Base-by-base conservation (phyloP, 1,140 invertebrate genomes). In the Sarcophaga bullata region DNA sequence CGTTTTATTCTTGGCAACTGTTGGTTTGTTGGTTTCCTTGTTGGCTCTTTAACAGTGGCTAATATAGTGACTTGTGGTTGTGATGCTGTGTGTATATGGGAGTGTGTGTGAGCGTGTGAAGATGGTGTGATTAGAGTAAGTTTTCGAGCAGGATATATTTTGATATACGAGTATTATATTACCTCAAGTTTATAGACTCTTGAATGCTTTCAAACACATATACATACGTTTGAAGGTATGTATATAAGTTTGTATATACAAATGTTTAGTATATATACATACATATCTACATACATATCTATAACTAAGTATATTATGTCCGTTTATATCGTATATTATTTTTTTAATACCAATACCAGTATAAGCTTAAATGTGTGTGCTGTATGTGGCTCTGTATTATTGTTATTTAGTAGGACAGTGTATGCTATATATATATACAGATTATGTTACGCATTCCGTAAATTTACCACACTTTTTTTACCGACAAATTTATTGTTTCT, bases 161-260 rank as follows among this genome's bases (percentile, higher is more conserved):
- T 78, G 75, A 52, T 78, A 78, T 78, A 78, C 50, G 75, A 13
- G 75, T 78, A 78, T 78, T 78, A 78, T 50, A 78, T 78, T 78
- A 49, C 75, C 75, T 78, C 49, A 78, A 78, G 17, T 78, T 78
- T 78, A 68, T 68, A 25, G n/a, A 68, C 17, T 68, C 54, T 58
- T 37, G 11, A 13, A 7, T 58, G 54, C n/a, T 37, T 2, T 2
- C 25, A 37, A 37, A 37, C 25, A 1, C 25, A 37, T 37, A 37
- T 4, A 19, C 19, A 37, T 4, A 19, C 19, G 62, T 72, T 72
- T 72, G 19, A 17, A 72, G n/a, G n/a, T n/a, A n/a, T n/a, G n/a
- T n/a, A n/a, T 48, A 15, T 75, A 49, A 17, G 48, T 78, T 8
- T 78, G n/a, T 50, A 19, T 50, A n/a, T 78, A 8, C n/a, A n/a